These are phyloP conservation scores for Anas platyrhynchos DNA, from an alignment of 2,113 vertebrate genomes.

Conservation along the genomic window DNA sequence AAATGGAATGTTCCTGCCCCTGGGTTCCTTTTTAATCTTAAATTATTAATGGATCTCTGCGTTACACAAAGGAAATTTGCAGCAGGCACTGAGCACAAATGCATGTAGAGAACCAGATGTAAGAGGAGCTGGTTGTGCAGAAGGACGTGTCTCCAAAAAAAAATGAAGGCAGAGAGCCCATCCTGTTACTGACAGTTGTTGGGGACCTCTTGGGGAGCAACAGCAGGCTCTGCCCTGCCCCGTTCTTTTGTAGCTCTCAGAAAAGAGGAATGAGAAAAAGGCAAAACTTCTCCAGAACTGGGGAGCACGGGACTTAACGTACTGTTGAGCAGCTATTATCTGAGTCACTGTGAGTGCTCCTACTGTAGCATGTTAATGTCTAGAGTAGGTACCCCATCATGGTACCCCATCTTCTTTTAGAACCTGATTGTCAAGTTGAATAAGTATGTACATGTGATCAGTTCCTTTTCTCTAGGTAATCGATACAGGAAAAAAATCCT, in stretches of 20 bases:
- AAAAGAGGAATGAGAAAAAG: neutral
- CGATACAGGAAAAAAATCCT: neutral
- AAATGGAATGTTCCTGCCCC: slow-evolving; percentile 39
- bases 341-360: rapidly evolving
- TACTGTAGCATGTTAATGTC: neutral
- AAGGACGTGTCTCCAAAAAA: neutral
- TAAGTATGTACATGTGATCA: neutral
- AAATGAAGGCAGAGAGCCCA: neutral
- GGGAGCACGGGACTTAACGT: neutral
- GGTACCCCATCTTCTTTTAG: neutral
- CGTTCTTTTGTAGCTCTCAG: neutral
- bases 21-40: slow-evolving; percentile 36
- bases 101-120: neutral
- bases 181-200: neutral
- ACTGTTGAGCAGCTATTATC: neutral
- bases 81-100: neutral
- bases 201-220: neutral
- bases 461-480: neutral
- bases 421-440: neutral
- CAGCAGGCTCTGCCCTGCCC: neutral
- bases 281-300: neutral
- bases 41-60: slow-evolving; percentile 45
- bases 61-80: slow-evolving; percentile 17
- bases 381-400: neutral
- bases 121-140: neutral